Percentiles rank a stretch among this genome's conserved stretches.
phyloP scores from a whole-genome alignment of 2,113 vertebrate species.

The Lophochroa leadbeateri region DNA sequence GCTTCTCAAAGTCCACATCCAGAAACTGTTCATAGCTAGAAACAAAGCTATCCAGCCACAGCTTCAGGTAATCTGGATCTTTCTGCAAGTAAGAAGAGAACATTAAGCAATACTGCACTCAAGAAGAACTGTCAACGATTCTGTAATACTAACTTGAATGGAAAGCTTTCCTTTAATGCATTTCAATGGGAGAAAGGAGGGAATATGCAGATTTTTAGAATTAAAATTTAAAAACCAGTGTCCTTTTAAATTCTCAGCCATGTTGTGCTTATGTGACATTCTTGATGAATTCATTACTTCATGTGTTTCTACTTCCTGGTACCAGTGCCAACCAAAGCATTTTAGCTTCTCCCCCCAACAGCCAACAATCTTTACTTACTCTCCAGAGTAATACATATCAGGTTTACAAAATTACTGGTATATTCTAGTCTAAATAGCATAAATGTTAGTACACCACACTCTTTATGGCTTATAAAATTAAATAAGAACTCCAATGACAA shows the following conservation, averaged over 20 bases:
- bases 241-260: not conserved
- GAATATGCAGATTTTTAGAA: not conserved
- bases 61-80: conserved; percentile 95
- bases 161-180: not conserved
- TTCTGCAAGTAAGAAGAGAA: conserved; percentile 76
- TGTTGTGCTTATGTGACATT: not conserved
- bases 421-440: not conserved
- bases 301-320: not conserved
- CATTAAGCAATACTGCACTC: not conserved
- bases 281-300: not conserved
- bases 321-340: not conserved
- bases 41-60: conserved; percentile 97
- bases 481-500: not conserved
- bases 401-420: not conserved
- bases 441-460: not conserved
- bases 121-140: not conserved
- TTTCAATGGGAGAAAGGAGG: not conserved
- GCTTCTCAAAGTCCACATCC: conserved; percentile 96
- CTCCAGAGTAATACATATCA: not conserved
- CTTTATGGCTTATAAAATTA: not conserved
- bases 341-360: not conserved
- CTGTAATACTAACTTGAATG: not conserved
- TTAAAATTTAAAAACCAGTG: not conserved
- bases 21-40: conserved; percentile 92
- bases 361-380: not conserved